Evolutionary conservation across 2,888 invertebrate species (phyloP).

Genomic region (Trichacis sp.): DNA sequence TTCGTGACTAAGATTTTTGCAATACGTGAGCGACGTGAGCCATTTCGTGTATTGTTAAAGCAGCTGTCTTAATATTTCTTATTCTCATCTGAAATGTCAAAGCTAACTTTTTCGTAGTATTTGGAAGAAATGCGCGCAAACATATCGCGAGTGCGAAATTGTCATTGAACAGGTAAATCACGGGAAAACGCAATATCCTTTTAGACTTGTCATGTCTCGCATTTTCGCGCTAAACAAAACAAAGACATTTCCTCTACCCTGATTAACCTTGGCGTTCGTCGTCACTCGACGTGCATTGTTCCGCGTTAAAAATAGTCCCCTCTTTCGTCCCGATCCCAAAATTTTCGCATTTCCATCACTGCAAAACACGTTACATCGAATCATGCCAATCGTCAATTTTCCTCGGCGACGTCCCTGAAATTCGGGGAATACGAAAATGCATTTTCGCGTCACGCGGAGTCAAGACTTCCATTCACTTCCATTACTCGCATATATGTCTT

Average conservation of each 20-base stretch:
- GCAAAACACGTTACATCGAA: no score
- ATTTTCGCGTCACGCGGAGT: background rate
- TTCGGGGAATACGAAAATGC: background rate
- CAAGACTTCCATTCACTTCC: no score
- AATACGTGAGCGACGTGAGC: conserved; percentile 46
- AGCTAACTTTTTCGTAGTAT: conserved; percentile 45
- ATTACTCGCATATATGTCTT: no score
- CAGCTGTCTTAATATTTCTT: conserved; percentile 63
- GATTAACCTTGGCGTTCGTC: conserved; percentile 68
- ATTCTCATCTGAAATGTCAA: conserved; percentile 59
- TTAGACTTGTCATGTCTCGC: no score
- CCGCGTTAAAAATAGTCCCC: conserved; percentile 61
- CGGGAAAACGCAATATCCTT: background rate
- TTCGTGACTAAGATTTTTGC: conserved; percentile 19
- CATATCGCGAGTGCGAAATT: conserved; percentile 27
- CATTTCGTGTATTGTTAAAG: conserved; percentile 67
- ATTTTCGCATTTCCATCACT: background rate
- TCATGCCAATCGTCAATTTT: no score
- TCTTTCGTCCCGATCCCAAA: conserved; percentile 47
- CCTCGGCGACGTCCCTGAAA: background rate
- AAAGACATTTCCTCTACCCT: conserved; percentile 60
- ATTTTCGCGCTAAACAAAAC: conserved; percentile 50
- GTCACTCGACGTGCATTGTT: conserved; percentile 57
- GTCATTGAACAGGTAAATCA: conserved; percentile 17
- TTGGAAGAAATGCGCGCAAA: conserved; percentile 43